Evolutionary conservation across 2,797 vertebrate species (phyloP).

Genomic region (Cygnus olor): DNA sequence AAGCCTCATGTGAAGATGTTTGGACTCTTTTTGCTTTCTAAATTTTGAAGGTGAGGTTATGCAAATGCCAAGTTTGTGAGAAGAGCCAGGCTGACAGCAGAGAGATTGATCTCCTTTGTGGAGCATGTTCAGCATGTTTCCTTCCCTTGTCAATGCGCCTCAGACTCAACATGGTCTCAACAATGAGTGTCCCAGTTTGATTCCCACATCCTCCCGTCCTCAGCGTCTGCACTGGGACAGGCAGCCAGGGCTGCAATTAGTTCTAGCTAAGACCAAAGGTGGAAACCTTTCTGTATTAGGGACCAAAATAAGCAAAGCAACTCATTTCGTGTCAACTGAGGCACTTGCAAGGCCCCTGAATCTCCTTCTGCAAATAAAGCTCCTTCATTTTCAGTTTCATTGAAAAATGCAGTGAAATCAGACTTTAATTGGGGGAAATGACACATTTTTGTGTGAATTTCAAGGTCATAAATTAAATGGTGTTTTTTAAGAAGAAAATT

Average conservation of each 20-base stretch:
- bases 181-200: rapidly evolving
- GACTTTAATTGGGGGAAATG: neutral
- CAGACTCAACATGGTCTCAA: neutral
- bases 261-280: neutral
- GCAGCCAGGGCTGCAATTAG: neutral
- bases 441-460: neutral
- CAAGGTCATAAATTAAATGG: neutral
- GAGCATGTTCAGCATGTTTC: neutral
- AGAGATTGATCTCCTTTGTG: neutral
- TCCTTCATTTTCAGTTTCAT: neutral
- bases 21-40: neutral
- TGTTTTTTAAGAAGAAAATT: slow-evolving; percentile 37
- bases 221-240: neutral
- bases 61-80: neutral
- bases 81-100: neutral
- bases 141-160: neutral
- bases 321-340: neutral
- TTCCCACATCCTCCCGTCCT: neutral
- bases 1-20: neutral
- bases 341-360: neutral
- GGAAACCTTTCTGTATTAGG: neutral
- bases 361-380: neutral
- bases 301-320: neutral
- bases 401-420: neutral
- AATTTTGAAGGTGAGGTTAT: neutral